These are phyloP conservation scores for Gambelia wislizenii DNA, from an alignment of 2,797 vertebrate species.

Conservation along the genomic window DNA sequence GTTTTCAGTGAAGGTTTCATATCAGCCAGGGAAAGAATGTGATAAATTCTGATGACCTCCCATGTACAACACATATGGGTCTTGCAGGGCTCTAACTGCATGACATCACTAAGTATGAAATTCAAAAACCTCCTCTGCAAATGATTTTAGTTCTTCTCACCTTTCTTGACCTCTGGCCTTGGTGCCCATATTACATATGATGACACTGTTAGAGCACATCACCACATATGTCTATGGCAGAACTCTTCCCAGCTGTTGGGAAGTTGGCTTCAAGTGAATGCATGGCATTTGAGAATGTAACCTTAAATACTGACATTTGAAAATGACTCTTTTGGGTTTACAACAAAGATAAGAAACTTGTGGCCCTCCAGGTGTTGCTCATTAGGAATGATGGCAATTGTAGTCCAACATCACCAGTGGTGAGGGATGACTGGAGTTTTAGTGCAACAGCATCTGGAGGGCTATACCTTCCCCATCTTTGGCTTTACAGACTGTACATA, in stretches of 20 bases:
- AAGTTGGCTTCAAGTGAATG: background rate
- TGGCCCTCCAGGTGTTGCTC: too few species aligned
- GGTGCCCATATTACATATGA: background rate
- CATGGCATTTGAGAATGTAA: background rate
- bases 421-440: background rate
- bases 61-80: too few species aligned
- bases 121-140: background rate
- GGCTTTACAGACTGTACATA: background rate
- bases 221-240: background rate
- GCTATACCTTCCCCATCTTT: background rate
- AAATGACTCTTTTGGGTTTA: too few species aligned
- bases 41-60: background rate
- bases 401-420: too few species aligned
- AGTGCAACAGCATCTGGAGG: background rate
- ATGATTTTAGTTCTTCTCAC: background rate
- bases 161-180: background rate
- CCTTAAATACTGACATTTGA: background rate
- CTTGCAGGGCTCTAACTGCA: background rate
- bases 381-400: too few species aligned
- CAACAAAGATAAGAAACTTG: too few species aligned
- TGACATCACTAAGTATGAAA: background rate
- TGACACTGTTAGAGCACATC: background rate
- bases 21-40: background rate
- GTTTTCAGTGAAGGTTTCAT: too few species aligned
- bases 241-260: background rate